A percentile compares a stretch with the other conserved stretches of the same genome.
Evolutionary conservation across 2,113 vertebrate species (phyloP).

Genomic region (Climacteris rufus): DNA sequence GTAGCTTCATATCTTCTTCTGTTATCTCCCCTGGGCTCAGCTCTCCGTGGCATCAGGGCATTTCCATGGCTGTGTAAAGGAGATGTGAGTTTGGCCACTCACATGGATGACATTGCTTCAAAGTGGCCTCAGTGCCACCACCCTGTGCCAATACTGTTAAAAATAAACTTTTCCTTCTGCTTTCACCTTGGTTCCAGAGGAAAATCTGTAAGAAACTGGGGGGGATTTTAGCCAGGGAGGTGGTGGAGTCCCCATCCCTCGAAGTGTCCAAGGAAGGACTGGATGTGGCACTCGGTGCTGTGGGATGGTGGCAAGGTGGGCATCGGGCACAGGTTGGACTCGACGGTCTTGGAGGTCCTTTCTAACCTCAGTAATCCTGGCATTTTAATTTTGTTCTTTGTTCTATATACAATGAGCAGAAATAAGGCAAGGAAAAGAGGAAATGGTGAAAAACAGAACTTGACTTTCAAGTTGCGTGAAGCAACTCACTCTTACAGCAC

Average conservation of each 20-base stretch:
- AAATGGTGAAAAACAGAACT: not conserved
- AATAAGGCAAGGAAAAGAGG: not conserved
- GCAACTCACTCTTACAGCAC: not conserved
- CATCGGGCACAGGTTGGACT: not conserved
- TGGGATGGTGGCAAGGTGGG: not conserved
- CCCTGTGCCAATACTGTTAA: accelerated
- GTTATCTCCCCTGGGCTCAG: not conserved
- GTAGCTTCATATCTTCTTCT: accelerated
- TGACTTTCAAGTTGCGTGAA: not conserved
- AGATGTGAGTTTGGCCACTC: not conserved
- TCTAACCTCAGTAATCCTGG: not conserved
- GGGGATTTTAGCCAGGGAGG: accelerated
- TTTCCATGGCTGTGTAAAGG: not conserved
- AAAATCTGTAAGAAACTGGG: not conserved
- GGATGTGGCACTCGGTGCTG: not conserved
- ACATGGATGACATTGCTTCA: not conserved
- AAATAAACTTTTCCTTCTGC: not conserved
- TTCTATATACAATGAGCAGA: accelerated
- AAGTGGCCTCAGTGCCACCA: not conserved
- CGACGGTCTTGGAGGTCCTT: not conserved
- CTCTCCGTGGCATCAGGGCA: accelerated
- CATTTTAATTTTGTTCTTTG: no score
- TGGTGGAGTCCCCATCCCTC: not conserved
- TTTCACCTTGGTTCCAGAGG: not conserved
- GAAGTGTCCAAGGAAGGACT: not conserved